Evolutionary conservation across 2,113 vertebrate species (phyloP), one percentile per base, ranked within the genome.

Genomic region (Diphyllodes magnificus): DNA sequence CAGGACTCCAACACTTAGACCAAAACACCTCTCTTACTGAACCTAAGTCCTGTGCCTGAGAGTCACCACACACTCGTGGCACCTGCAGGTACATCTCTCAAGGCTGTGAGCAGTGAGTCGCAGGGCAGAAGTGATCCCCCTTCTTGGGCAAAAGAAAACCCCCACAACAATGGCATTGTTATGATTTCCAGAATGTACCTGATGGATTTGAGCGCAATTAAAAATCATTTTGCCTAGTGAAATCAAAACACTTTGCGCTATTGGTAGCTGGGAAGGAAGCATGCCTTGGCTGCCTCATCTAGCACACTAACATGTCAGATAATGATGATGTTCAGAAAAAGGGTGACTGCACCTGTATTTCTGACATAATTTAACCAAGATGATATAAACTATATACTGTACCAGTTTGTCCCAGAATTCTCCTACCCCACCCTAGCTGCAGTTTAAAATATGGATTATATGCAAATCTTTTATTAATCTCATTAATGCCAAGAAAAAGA

Each of bases 371-470:
- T 65, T 73, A 51, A 66, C 28, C 17, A 54, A 72, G 19, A 81
- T 11, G 10, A 51, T 50, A 54, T 30, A 75, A 64, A 57, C 21
- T 39, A 13, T 19, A n/a, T 28, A 14, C 3, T 71, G 13, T 25
- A 64, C 9, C 9, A 27, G 15, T 82, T 85, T n/a, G 2, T 15
- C 37, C 12, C 54, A 14, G 39, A 77, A 50, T 70, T 86, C 27
- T 59, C 44, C 42, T 77, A 24, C 8, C 23, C 27, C 4, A 19
- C 0, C 0, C 9, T 51, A 40, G 8, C 0, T 53, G 18, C 22
- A 28, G 11, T 75, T 61, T 81, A 56, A 81, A 66, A 66, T 47
- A 73, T 1, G 10, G 18, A 45, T 30, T 65, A 30, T 31, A 39
- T 5, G 2, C 2, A 66, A 39, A 27, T 25, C 68, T 88, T 78